Percentiles rank a stretch among this genome's conserved stretches.
These are phyloP conservation scores for Unio pictorum DNA, from an alignment of 2,888 invertebrate species.

Conservation along the genomic window DNA sequence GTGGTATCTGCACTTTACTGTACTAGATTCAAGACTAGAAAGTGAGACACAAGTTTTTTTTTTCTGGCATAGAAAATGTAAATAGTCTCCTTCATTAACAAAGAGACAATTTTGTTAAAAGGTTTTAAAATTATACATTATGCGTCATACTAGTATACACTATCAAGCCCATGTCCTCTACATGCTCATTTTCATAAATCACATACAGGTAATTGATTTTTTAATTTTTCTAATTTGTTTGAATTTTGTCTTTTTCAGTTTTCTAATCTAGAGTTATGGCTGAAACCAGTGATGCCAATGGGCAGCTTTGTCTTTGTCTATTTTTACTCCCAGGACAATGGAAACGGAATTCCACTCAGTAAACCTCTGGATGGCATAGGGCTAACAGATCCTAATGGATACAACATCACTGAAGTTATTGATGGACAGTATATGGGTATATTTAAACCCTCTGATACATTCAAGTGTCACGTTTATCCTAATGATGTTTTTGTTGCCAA, in stretches of 20 bases:
- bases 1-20: too few species aligned
- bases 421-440: conserved; percentile 48
- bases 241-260: conserved; percentile 30
- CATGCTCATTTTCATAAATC: too few species aligned
- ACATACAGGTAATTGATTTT: too few species aligned
- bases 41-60: too few species aligned
- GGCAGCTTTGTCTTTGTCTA: conserved; percentile 63
- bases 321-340: conserved; percentile 51
- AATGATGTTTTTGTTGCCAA: conserved; percentile 38
- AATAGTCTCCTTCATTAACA: too few species aligned
- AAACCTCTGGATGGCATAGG: conserved; percentile 44
- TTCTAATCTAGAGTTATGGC: conserved; percentile 84
- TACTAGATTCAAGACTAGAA: too few species aligned
- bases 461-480: conserved; percentile 40
- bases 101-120: too few species aligned
- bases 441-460: conserved; percentile 34
- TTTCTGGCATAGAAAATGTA: too few species aligned
- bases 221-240: not conserved
- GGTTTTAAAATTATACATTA: too few species aligned
- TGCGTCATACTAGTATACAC: too few species aligned
- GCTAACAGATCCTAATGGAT: conserved; percentile 42
- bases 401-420: conserved; percentile 63
- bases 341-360: conserved; percentile 41
- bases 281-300: conserved; percentile 74
- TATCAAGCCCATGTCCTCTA: too few species aligned